Evolutionary conservation across 1,140 invertebrate genomes (phyloP).

Genomic region (Drosophila novamexicana): DNA sequence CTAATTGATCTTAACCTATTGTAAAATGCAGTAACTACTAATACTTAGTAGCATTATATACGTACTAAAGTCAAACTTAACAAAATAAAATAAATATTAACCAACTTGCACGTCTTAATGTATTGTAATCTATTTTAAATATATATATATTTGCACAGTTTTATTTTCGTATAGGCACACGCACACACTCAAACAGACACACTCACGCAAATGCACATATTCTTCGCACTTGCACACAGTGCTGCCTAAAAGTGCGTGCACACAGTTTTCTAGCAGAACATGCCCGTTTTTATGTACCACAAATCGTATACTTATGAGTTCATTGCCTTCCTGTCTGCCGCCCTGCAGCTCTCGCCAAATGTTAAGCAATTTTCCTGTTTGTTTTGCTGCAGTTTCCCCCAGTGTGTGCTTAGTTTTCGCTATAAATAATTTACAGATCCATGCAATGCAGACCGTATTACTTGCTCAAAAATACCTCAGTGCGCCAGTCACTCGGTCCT

Average conservation of each 20-base stretch:
- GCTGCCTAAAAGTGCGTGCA: conserved; percentile 39
- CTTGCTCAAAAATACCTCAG: conserved; percentile 61
- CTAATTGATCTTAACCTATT: conserved; percentile 58
- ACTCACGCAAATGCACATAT: conserved; percentile 37
- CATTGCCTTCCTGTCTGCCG: conserved; percentile 69
- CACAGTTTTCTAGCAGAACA: conserved; percentile 54
- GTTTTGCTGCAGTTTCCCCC: conserved; percentile 36
- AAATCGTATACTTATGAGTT: conserved; percentile 61
- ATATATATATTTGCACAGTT: conserved; percentile 49
- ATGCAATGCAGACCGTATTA: conserved; percentile 62
- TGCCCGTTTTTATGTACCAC: conserved; percentile 54
- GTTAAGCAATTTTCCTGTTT: conserved; percentile 28
- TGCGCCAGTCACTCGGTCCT: conserved; percentile 25
- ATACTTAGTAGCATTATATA: conserved; percentile 31
- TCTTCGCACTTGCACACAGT: conserved; percentile 44
- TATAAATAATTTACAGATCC: conserved; percentile 67
- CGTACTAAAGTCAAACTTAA: conserved; percentile 37
- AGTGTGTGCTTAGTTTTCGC: conserved; percentile 25
- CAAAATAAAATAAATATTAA: conserved; percentile 71
- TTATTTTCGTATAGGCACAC: conserved; percentile 35
- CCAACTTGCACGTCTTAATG: conserved; percentile 74
- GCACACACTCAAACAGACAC: conserved; percentile 33
- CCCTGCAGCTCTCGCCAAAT: conserved; percentile 53
- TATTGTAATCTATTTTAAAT: conserved; percentile 35
- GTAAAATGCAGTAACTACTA: conserved; percentile 45